Evolutionary conservation across 2,113 vertebrate genomes (phyloP), one percentile per base, ranked within the genome.

Genomic region (Pao palembangensis): DNA sequence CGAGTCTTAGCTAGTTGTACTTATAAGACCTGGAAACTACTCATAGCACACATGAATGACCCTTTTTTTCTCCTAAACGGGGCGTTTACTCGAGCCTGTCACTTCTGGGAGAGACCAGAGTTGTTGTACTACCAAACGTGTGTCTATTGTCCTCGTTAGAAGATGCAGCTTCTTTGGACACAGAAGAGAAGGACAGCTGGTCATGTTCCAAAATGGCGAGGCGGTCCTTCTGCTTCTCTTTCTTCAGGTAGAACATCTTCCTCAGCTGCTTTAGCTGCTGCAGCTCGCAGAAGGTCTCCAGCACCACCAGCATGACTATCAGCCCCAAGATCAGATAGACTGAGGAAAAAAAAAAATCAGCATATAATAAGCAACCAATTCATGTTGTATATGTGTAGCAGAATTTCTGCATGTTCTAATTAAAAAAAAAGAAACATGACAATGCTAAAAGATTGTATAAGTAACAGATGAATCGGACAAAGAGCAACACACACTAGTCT

Each of bases 211-310:
- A 67, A 73, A 98, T 96, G 78, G 90, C 83, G 12, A 94, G 80
- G 52, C 90, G 93, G 78, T 99, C 96, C 21, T 94, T 93, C 0
- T 91, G 89, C 81, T 94, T 96, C 80, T 94, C 92, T 79, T 94
- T 98, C 90, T 95, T 98, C 88, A 97, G 88, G 20, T 97, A 96
- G 87, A 99, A 99, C 85, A 98, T 92, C 78, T 95, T 96, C 56
- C 94, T 89, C 74, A 99, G 94, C 64, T 94, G 94, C 80, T 98
- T 98, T 73, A 99, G 90, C 66, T 98, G 94, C 46, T 94, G 94
- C 61, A 99, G 94, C 84, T 99, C 96, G 47, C 96, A 98, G 91
- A 98, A 97, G 43, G 96, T 98, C 83, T 99, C 96, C 55, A 99
- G 89, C 52, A 97, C 95, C 5, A 99, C 95, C 85, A 99, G 71